Evolutionary conservation across 2,888 invertebrate species (phyloP).

Genomic region (Gnatocerus cornutus): DNA sequence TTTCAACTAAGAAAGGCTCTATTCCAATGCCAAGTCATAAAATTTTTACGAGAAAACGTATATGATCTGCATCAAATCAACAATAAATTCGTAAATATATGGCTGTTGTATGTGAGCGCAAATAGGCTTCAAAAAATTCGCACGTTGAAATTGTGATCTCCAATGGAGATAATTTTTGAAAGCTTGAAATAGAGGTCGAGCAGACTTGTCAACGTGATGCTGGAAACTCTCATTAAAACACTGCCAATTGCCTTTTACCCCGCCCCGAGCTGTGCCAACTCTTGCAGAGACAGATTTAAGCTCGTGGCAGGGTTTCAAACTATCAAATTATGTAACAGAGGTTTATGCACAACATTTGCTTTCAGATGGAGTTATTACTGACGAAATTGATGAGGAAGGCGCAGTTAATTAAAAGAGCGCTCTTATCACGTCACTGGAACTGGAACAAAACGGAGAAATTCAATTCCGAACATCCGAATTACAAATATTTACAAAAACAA

Average conservation of each 20-base stretch:
- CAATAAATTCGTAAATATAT: slow-evolving; percentile 26
- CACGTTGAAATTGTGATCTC: background rate
- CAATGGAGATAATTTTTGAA: slow-evolving; percentile 1
- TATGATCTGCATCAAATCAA: slow-evolving; percentile 27
- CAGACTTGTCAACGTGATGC: slow-evolving; percentile 26
- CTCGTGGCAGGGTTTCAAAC: slow-evolving; percentile 18
- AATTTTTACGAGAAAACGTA: slow-evolving; percentile 25
- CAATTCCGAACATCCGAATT: too few relatives aligned
- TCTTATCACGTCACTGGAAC: background rate
- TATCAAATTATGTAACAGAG: slow-evolving; percentile 23
- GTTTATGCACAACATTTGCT: slow-evolving; percentile 27
- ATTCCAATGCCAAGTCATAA: slow-evolving; percentile 20
- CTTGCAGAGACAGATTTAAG: slow-evolving; percentile 7
- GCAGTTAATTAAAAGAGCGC: background rate
- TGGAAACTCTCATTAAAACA: slow-evolving; percentile 36
- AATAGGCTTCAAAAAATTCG: slow-evolving; percentile 8
- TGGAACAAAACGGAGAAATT: too few relatives aligned
- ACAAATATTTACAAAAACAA: too few relatives aligned
- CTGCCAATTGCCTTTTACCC: slow-evolving; percentile 27
- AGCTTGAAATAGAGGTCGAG: slow-evolving; percentile 17
- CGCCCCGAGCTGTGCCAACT: slow-evolving; percentile 6
- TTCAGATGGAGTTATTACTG: slow-evolving; percentile 5
- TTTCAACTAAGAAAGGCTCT: slow-evolving; percentile 20
- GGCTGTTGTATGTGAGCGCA: background rate
- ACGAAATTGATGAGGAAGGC: background rate